Conservation (phyloP, 2,888 invertebrate genomes). For the Catocala sponsa region DNA sequence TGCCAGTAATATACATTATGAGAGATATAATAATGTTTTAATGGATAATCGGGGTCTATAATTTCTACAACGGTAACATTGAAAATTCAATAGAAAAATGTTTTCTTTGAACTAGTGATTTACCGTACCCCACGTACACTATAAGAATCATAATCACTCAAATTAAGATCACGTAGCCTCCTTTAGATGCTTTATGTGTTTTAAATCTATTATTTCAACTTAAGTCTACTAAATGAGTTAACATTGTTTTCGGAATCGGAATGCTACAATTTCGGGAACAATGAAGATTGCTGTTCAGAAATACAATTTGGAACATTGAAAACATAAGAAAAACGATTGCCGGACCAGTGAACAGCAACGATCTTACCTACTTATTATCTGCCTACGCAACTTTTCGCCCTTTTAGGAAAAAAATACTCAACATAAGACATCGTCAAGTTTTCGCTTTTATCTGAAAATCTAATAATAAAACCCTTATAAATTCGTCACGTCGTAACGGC, state of each 20-base stretch:
- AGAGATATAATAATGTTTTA: no score
- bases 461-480: conserved; percentile 50
- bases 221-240: background rate
- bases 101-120: no score
- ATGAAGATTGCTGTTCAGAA: conserved; percentile 5
- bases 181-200: no score
- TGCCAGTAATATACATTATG: no score
- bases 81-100: no score
- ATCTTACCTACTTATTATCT: conserved; percentile 24
- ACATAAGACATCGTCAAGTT: conserved; percentile 26
- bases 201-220: no score
- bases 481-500: conserved; percentile 46
- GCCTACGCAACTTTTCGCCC: conserved; percentile 20
- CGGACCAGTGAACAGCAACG: conserved; percentile 10
- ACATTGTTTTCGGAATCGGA: background rate
- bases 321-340: conserved; percentile 20
- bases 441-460: conserved; percentile 43
- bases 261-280: background rate
- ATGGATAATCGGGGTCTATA: no score
- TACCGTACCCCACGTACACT: no score
- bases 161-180: no score
- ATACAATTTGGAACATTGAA: conserved; percentile 14
- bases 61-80: no score
- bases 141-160: no score
- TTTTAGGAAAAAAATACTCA: conserved; percentile 22